A percentile compares a stretch with the other conserved stretches of the same genome.
phyloP scores from a whole-genome alignment of 2,888 invertebrate genomes.

The Mycalesis mineus region DNA sequence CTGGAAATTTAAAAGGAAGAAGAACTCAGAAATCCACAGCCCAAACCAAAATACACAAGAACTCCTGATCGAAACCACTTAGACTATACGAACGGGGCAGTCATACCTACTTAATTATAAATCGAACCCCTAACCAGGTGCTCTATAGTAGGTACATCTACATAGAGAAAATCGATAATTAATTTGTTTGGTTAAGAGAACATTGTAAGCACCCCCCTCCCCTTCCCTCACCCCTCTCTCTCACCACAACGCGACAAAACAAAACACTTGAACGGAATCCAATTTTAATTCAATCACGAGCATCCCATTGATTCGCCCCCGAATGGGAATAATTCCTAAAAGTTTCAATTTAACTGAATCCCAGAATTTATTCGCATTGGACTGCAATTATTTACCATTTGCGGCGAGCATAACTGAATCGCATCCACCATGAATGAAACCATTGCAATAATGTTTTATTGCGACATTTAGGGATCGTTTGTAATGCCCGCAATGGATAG shows the following conservation, averaged over 20 bases:
- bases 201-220: not conserved
- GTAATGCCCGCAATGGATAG: not conserved
- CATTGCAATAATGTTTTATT: slow-evolving; percentile 21
- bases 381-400: slow-evolving; percentile 26
- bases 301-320: slow-evolving; percentile 24
- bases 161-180: not conserved
- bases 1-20: no score
- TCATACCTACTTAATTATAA: no score
- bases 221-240: not conserved
- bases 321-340: slow-evolving; percentile 32
- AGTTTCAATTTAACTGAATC: slow-evolving; percentile 28
- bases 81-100: no score
- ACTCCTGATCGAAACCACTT: no score
- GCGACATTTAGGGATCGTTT: slow-evolving; percentile 11
- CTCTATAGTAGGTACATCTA: no score
- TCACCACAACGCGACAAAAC: slow-evolving; percentile 5
- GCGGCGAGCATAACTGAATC: slow-evolving; percentile 16
- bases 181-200: not conserved
- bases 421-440: slow-evolving; percentile 18
- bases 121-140: no score
- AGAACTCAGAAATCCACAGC: no score
- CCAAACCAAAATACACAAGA: no score
- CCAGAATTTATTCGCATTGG: slow-evolving; percentile 23
- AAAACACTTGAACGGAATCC: slow-evolving; percentile 18
- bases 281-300: slow-evolving; percentile 29